These are phyloP conservation scores for Salmo trutta DNA, from an alignment of 2,797 vertebrate genomes.

Conservation along the genomic window DNA sequence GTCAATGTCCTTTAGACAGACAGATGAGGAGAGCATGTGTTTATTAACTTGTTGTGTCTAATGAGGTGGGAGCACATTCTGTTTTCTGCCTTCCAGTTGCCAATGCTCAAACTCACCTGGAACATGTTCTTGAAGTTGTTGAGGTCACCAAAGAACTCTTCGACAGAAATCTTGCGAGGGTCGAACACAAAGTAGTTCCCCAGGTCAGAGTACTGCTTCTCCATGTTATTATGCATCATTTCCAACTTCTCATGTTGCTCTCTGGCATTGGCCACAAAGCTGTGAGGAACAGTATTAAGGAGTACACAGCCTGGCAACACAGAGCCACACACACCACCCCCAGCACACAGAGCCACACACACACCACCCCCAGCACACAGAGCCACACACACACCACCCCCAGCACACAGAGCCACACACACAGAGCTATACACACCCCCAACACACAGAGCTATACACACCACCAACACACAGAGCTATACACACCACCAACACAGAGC, in stretches of 20 bases:
- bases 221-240: constrained; percentile 85
- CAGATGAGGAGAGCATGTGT: background rate
- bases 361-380: no score
- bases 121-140: constrained; percentile 77
- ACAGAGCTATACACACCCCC: no score
- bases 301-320: constrained; percentile 11
- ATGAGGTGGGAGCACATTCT: no score
- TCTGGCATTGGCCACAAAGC: constrained; percentile 77
- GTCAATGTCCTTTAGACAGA: background rate
- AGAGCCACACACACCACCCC: no score
- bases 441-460: no score
- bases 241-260: constrained; percentile 83
- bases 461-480: no score
- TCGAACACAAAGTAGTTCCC: constrained; percentile 82
- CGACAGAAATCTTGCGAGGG: constrained; percentile 78
- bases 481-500: no score
- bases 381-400: no score
- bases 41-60: background rate
- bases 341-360: no score
- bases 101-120: constrained; percentile 70
- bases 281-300: constrained; percentile 77
- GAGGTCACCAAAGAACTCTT: constrained; percentile 84
- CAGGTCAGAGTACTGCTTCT: constrained; percentile 78
- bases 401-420: no score
- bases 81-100: no score